Conservation (phyloP, 1,140 invertebrate genomes). For the Spodoptera litura region DNA sequence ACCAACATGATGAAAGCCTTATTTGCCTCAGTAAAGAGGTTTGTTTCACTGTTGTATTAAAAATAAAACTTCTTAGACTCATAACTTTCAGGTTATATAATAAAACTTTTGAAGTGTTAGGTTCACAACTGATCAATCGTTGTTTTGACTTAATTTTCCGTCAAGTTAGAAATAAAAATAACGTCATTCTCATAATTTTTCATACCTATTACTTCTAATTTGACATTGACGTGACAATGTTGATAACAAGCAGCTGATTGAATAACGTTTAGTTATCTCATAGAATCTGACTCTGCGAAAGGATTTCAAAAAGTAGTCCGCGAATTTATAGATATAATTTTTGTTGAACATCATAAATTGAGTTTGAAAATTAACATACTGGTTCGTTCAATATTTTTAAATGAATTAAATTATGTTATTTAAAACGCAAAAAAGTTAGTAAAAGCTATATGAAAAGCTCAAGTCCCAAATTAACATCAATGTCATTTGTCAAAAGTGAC, state of each 20-base stretch:
- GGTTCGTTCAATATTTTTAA: too few species aligned
- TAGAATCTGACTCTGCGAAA: too few species aligned
- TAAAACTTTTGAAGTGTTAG: constrained; percentile 38
- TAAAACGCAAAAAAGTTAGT: too few species aligned
- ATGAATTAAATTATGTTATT: too few species aligned
- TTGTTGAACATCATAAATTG: too few species aligned
- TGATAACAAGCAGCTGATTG: constrained; percentile 11
- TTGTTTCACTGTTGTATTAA: constrained; percentile 24
- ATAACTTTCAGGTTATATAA: constrained; percentile 44
- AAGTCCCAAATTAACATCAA: too few species aligned
- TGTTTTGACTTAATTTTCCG: neutral
- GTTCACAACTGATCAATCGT: constrained; percentile 3
- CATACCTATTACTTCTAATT: neutral
- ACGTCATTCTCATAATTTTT: neutral
- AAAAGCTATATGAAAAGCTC: too few species aligned
- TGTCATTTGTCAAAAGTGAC: constrained; percentile 3
- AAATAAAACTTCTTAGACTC: constrained; percentile 28
- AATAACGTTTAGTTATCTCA: neutral
- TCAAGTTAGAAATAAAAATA: neutral
- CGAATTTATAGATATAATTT: too few species aligned
- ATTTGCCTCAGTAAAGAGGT: constrained; percentile 48
- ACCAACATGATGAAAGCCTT: constrained; percentile 75
- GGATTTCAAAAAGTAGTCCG: too few species aligned
- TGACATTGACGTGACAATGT: constrained; percentile 14
- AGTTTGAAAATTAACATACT: too few species aligned